Evolutionary conservation across 2,113 vertebrate genomes (phyloP).

Genomic region (rat (Rattus norvegicus)): DNA sequence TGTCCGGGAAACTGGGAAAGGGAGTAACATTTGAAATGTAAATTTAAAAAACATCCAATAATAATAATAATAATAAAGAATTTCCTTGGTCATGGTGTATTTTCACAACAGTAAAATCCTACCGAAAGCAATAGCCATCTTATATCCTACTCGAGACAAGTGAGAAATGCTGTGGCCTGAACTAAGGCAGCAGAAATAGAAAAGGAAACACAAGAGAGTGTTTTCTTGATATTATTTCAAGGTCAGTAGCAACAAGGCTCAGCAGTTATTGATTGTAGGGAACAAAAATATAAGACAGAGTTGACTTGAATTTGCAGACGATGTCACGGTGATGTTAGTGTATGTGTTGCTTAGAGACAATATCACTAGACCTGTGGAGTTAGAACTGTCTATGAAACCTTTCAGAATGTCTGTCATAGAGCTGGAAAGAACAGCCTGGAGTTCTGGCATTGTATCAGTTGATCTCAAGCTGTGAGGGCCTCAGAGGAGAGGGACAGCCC

Average conservation of each 20-base stretch:
- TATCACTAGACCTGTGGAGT: not conserved
- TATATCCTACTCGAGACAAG: not conserved
- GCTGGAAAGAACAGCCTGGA: not conserved
- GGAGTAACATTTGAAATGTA: no score
- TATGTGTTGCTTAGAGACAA: not conserved
- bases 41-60: no score
- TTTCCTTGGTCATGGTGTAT: not conserved
- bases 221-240: conserved; percentile 29
- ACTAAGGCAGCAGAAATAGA: not conserved
- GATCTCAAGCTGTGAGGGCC: not conserved
- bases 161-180: not conserved
- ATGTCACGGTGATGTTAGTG: not conserved
- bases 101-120: not conserved
- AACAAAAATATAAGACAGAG: conserved; percentile 1
- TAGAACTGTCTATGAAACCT: not conserved
- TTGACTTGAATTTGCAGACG: not conserved
- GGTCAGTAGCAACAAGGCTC: not conserved
- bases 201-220: not conserved
- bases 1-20: no score
- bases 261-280: not conserved
- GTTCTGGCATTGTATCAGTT: not conserved
- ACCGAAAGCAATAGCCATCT: not conserved
- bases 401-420: not conserved
- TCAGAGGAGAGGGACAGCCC: no score
- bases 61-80: no score